phyloP scores from a whole-genome alignment of 2,888 invertebrate species.

The Metallyticus violacea region DNA sequence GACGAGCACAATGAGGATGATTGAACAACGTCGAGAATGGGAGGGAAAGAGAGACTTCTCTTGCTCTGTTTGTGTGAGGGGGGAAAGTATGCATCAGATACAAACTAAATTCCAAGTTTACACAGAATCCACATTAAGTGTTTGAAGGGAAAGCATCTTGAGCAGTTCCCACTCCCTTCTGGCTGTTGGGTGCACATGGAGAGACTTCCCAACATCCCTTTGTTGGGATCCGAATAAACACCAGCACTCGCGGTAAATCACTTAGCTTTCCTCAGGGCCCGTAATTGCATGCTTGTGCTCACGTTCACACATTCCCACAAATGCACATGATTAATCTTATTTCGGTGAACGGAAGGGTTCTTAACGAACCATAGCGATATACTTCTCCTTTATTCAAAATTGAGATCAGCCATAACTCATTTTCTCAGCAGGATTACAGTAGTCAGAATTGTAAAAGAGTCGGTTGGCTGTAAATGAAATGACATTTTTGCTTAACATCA shows the following conservation, averaged over 20 bases:
- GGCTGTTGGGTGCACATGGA: background rate
- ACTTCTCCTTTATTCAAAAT: background rate
- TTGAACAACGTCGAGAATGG: background rate
- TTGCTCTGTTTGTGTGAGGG: background rate
- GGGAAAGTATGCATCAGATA: background rate
- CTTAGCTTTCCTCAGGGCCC: background rate
- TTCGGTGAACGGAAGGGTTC: too few species aligned
- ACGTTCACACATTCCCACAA: background rate
- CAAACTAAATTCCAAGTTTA: slow-evolving; percentile 1
- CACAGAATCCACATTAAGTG: slow-evolving; percentile 12
- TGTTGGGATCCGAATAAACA: background rate
- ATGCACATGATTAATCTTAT: background rate
- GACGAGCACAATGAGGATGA: background rate
- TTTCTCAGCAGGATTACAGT: background rate
- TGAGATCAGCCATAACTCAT: background rate
- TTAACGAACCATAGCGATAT: background rate
- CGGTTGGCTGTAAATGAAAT: too few species aligned
- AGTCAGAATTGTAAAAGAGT: too few species aligned
- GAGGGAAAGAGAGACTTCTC: background rate
- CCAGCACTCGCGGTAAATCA: background rate
- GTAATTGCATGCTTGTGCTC: background rate
- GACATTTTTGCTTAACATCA: too few species aligned
- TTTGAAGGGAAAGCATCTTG: slow-evolving; percentile 7
- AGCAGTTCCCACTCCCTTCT: background rate
- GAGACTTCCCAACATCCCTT: background rate